Percentiles rank a stretch among this genome's conserved stretches.
Conservation (phyloP, 2,888 invertebrate genomes). For the Lasioglossum marginatum region DNA sequence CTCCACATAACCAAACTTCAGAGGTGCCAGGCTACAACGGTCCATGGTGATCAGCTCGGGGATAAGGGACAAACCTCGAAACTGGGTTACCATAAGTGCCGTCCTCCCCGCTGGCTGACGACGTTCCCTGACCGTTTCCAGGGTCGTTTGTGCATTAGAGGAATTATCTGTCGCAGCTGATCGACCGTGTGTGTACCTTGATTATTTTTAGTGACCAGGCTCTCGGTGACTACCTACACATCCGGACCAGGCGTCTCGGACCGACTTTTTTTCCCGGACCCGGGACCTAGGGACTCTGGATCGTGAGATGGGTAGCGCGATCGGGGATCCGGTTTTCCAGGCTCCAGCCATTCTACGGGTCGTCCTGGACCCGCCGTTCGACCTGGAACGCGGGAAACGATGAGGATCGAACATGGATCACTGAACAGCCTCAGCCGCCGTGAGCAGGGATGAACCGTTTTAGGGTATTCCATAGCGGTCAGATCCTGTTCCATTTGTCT, state of each 20-base stretch:
- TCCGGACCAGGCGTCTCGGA: neutral
- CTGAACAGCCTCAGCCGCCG: neutral
- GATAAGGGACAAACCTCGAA: conserved; percentile 36
- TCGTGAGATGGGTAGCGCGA: conserved; percentile 32
- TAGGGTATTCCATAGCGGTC: neutral
- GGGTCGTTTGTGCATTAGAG: neutral
- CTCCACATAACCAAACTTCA: neutral
- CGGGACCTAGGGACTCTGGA: neutral
- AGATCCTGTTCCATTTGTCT: neutral
- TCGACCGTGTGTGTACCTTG: conserved; percentile 11
- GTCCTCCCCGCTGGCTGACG: conserved; percentile 22
- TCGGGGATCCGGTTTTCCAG: conserved; percentile 1
- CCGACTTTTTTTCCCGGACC: neutral
- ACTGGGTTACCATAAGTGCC: conserved; percentile 59
- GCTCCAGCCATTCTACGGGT: neutral
- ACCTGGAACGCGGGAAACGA: conserved; percentile 50
- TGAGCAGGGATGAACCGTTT: neutral
- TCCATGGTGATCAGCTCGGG: neutral
- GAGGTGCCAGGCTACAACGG: neutral
- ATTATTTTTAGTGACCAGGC: neutral
- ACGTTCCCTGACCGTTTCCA: neutral
- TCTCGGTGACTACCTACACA: neutral
- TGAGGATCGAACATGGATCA: neutral
- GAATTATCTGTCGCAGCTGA: conserved; percentile 32
- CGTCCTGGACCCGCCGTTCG: neutral